Percentiles rank a stretch among this genome's conserved stretches.
These are phyloP conservation scores for Balanococcus diminutus DNA, from an alignment of 2,888 invertebrate species.

Conservation along the genomic window DNA sequence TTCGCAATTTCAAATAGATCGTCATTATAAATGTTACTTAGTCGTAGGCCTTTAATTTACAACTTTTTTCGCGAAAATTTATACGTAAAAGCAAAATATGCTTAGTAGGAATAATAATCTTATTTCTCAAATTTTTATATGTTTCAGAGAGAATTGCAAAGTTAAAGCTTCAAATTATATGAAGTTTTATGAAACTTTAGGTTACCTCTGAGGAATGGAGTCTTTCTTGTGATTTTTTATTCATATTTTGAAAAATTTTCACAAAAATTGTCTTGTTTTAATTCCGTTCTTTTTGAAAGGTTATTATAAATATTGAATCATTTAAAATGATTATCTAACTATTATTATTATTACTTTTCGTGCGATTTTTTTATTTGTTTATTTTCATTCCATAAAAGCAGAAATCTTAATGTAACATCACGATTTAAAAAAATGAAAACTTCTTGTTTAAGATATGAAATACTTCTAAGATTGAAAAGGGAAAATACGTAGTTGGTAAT, in stretches of 20 bases:
- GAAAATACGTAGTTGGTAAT: neutral
- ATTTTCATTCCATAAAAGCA: neutral
- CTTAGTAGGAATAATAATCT: no score
- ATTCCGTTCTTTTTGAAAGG: conserved; percentile 31
- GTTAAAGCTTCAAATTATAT: conserved; percentile 84
- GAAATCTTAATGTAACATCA: neutral
- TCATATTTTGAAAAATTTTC: conserved; percentile 40
- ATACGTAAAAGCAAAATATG: no score
- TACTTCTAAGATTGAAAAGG: neutral
- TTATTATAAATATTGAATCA: conserved; percentile 4
- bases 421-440: neutral
- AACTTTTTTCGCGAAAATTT: no score
- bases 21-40: no score
- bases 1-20: no score
- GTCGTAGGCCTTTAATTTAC: no score
- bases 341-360: neutral
- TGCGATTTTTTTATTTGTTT: neutral
- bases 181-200: conserved; percentile 91
- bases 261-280: conserved; percentile 28
- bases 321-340: conserved; percentile 3
- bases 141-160: conserved; percentile 82
- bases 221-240: conserved; percentile 53
- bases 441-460: neutral
- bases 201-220: conserved; percentile 69
- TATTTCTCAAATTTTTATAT: conserved; percentile 60